Percentiles rank a stretch among this genome's conserved stretches.
These are phyloP conservation scores for Protonibea diacanthus DNA, from an alignment of 2,797 vertebrate genomes.

Conservation along the genomic window DNA sequence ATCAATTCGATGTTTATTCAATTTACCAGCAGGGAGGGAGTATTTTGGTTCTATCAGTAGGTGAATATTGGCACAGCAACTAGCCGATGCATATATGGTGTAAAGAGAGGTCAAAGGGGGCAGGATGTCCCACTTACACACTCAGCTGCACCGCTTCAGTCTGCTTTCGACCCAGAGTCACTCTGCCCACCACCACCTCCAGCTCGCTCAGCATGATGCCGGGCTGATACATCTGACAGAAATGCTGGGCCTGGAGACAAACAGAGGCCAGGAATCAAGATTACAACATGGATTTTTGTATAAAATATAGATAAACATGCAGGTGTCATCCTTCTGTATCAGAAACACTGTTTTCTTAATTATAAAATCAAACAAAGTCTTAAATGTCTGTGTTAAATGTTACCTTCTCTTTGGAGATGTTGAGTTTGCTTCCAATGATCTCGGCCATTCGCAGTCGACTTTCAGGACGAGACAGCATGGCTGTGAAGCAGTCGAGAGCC, in stretches of 20 bases:
- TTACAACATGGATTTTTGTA: background rate
- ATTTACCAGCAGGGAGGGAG: slow-evolving; percentile 61
- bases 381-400: too few relatives aligned
- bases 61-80: slow-evolving; percentile 37
- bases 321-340: too few relatives aligned
- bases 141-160: slow-evolving; percentile 83
- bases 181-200: slow-evolving; percentile 91
- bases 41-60: slow-evolving; percentile 26
- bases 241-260: slow-evolving; percentile 89
- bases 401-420: slow-evolving; percentile 97
- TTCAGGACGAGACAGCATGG: slow-evolving; percentile 90
- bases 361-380: background rate
- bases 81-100: slow-evolving; percentile 25
- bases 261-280: background rate
- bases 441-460: slow-evolving; percentile 91
- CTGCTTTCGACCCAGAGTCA: slow-evolving; percentile 87
- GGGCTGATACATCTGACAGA: slow-evolving; percentile 94
- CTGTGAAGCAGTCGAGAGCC: slow-evolving; percentile 98
- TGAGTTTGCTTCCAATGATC: slow-evolving; percentile 94
- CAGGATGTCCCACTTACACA: slow-evolving; percentile 84
- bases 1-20: slow-evolving; percentile 79
- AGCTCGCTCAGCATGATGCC: slow-evolving; percentile 88
- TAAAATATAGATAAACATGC: background rate
- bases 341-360: background rate
- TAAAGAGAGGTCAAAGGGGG: slow-evolving; percentile 41